Evolutionary conservation across 2,888 invertebrate genomes (phyloP).

Genomic region (Schrankia costaestrigalis): DNA sequence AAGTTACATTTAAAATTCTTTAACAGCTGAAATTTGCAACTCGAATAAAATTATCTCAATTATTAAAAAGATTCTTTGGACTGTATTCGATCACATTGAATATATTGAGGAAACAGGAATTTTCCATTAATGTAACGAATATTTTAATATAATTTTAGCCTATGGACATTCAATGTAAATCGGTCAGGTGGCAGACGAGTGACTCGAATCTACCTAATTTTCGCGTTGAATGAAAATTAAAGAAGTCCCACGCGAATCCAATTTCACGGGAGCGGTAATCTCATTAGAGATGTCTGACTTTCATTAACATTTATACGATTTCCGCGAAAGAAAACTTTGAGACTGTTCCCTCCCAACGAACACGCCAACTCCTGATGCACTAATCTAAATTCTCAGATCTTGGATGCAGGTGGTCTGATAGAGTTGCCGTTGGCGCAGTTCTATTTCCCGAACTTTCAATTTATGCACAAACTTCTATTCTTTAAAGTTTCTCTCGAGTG

Average conservation of each 20-base stretch:
- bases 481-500: constrained; percentile 27
- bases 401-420: constrained; percentile 60
- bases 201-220: constrained; percentile 62
- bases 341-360: constrained; percentile 39
- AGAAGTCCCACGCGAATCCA: constrained; percentile 74
- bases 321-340: constrained; percentile 61
- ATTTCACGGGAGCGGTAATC: constrained; percentile 75
- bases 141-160: constrained; percentile 18
- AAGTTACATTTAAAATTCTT: too few species aligned
- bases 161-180: constrained; percentile 36
- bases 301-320: constrained; percentile 78
- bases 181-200: constrained; percentile 40
- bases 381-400: constrained; percentile 64
- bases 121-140: too few species aligned
- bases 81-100: too few species aligned
- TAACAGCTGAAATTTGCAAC: too few species aligned
- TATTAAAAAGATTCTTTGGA: too few species aligned
- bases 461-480: constrained; percentile 54
- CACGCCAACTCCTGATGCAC: constrained; percentile 55
- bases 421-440: constrained; percentile 47
- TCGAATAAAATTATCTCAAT: too few species aligned
- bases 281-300: constrained; percentile 74
- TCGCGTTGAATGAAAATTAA: constrained; percentile 73
- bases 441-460: constrained; percentile 52
- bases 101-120: too few species aligned